These are phyloP conservation scores for Cephus rjabovi DNA, from an alignment of 2,888 invertebrate species.

Conservation along the genomic window DNA sequence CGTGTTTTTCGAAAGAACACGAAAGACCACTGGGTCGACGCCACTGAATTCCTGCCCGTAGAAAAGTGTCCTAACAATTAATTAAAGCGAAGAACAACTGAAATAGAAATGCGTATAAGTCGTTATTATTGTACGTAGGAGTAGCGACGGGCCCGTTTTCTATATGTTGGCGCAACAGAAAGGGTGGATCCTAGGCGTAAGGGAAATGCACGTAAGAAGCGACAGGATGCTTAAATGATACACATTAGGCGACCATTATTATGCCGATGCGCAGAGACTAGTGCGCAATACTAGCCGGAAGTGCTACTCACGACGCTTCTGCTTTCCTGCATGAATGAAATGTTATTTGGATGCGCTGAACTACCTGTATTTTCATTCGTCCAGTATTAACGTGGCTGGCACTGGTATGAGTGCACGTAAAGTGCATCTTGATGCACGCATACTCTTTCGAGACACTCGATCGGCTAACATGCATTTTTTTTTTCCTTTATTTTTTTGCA, in stretches of 20 bases:
- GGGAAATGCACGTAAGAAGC: conserved; percentile 45
- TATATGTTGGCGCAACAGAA: conserved; percentile 9
- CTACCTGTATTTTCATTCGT: conserved; percentile 57
- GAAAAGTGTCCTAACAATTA: not conserved
- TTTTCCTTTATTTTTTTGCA: not conserved
- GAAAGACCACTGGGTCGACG: not conserved
- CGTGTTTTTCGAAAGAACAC: not conserved
- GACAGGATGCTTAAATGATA: conserved; percentile 58
- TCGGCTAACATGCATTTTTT: not conserved
- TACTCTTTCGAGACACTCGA: not conserved
- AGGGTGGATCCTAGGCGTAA: conserved; percentile 27
- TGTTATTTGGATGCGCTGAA: conserved; percentile 54
- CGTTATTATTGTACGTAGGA: not conserved
- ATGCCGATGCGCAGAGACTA: conserved; percentile 19
- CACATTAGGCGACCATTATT: conserved; percentile 46
- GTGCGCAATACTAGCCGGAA: conserved; percentile 36
- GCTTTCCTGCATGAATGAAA: conserved; percentile 61
- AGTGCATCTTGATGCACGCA: not conserved
- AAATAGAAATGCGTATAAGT: not conserved
- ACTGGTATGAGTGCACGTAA: not conserved
- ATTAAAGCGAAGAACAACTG: not conserved
- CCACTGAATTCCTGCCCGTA: not conserved
- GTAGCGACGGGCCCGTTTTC: not conserved
- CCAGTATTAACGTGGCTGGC: conserved; percentile 41
- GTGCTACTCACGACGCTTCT: conserved; percentile 45